Conservation (phyloP, 2,888 invertebrate genomes). For the Philopedon plagiatum region DNA sequence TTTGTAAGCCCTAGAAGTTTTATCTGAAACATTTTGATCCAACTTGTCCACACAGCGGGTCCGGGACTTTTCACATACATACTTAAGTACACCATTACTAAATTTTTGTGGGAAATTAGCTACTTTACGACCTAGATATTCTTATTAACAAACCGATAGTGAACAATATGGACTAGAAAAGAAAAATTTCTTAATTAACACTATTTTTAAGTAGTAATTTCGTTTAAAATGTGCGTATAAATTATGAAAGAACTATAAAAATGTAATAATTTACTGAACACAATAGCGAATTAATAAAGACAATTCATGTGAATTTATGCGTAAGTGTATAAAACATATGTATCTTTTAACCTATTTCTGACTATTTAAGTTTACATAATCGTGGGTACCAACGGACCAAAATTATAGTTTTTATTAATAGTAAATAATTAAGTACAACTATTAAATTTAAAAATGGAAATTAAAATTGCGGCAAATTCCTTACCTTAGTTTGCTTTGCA, state of each 20-base stretch:
- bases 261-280: slow-evolving; percentile 1
- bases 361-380: not conserved
- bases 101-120: slow-evolving; percentile 3
- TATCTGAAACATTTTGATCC: no score
- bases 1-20: no score
- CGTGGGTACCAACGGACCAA: not conserved
- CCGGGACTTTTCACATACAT: no score
- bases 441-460: not conserved
- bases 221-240: not conserved
- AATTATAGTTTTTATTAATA: not conserved
- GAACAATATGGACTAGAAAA: no score
- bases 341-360: slow-evolving; percentile 7
- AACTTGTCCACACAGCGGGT: no score
- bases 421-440: not conserved
- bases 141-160: no score
- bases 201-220: not conserved
- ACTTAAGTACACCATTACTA: no score
- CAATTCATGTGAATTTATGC: slow-evolving; percentile 10
- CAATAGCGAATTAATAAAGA: not conserved
- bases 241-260: not conserved
- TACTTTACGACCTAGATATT: no score
- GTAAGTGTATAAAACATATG: not conserved
- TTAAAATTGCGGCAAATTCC: no score
- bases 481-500: no score
- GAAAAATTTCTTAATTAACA: not conserved